A percentile compares a stretch with the other conserved stretches of the same genome.
phyloP scores from a whole-genome alignment of 64 coral and sea anemone species.

The Anthopleura sola region DNA sequence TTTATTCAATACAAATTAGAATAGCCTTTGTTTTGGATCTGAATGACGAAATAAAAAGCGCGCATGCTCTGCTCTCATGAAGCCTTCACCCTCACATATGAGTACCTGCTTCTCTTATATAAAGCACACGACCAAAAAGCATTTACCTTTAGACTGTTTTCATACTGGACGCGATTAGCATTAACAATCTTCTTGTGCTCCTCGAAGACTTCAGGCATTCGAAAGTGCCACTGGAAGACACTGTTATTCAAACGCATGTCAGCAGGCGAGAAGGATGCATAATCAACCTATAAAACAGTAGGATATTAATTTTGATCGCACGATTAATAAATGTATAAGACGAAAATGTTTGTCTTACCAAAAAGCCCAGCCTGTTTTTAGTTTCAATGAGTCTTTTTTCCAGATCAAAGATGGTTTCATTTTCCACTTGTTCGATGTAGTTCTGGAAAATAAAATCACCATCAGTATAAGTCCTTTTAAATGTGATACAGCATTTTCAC shows the following conservation, averaged over 20 bases:
- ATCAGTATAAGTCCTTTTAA: too few relatives aligned
- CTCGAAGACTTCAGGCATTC: conserved; percentile 99
- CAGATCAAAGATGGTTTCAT: conserved; percentile 93
- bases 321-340: too few relatives aligned
- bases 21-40: too few relatives aligned
- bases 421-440: conserved; percentile 93
- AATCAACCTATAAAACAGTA: conserved; percentile 67
- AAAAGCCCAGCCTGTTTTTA: conserved; percentile 84
- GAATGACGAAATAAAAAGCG: too few relatives aligned
- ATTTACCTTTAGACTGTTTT: conserved; percentile 96
- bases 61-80: too few relatives aligned
- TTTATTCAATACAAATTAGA: too few relatives aligned
- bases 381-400: conserved; percentile 88
- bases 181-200: conserved; percentile 98
- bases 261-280: conserved; percentile 97
- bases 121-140: too few relatives aligned
- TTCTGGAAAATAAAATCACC: conserved; percentile 38
- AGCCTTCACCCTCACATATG: too few relatives aligned
- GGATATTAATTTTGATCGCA: not conserved
- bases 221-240: conserved; percentile 98
- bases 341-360: conserved; percentile 45
- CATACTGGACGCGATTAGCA: conserved; percentile 96
- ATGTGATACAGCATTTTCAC: too few relatives aligned
- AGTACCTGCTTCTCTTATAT: too few relatives aligned
- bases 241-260: conserved; percentile 99